Conservation (phyloP, 2,113 vertebrate species). For the Phodopus roborovskii region DNA sequence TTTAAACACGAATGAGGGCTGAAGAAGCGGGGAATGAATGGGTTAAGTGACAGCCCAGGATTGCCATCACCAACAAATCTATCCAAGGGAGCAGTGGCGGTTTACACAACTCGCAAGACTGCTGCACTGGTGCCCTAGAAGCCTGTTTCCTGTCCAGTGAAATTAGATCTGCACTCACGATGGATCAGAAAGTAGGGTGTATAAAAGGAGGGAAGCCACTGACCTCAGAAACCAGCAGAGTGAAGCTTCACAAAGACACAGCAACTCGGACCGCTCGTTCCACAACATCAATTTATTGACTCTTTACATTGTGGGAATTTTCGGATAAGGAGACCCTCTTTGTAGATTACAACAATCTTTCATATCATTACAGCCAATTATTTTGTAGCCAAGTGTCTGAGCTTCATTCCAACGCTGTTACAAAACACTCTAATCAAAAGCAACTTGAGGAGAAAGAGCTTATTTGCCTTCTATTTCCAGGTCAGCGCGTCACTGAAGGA, state of each 20-base stretch:
- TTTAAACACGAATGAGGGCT: neutral
- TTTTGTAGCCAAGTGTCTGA: neutral
- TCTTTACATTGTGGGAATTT: neutral
- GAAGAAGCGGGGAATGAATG: neutral
- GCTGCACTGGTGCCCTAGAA: neutral
- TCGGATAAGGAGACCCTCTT: constrained; percentile 4
- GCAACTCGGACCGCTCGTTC: constrained; percentile 23
- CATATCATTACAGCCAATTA: neutral
- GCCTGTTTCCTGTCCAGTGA: neutral
- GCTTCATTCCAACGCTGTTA: neutral
- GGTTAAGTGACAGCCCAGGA: neutral
- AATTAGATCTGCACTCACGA: neutral
- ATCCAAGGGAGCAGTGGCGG: constrained; percentile 62
- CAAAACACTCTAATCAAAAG: neutral
- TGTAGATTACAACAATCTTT: neutral
- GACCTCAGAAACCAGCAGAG: constrained; percentile 47
- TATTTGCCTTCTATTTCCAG: neutral
- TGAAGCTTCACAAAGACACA: constrained; percentile 51
- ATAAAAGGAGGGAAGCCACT: constrained; percentile 60
- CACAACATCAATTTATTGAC: neutral
- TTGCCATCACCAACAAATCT: neutral
- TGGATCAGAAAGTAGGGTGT: constrained; percentile 14
- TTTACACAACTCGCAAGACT: constrained; percentile 40
- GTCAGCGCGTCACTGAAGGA: neutral
- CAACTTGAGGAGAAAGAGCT: neutral